Conservation (phyloP, 2,888 invertebrate species). For the Euplagia quadripunctaria region DNA sequence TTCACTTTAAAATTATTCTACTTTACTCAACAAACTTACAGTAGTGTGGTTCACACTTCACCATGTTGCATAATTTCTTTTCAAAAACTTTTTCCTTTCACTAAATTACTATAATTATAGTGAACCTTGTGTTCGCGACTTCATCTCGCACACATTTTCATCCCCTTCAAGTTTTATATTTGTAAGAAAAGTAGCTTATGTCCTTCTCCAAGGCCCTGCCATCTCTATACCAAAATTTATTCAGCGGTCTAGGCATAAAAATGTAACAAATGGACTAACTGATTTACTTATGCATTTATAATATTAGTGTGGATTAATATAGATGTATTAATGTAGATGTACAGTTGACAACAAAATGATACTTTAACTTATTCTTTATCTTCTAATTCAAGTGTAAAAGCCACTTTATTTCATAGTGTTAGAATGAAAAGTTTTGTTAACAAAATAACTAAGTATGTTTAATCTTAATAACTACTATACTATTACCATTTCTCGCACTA, state of each 20-base stretch:
- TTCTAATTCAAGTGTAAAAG: neutral
- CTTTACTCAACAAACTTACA: too few relatives aligned
- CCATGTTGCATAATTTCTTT: too few relatives aligned
- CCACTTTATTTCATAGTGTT: neutral
- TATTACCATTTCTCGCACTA: slow-evolving; percentile 94
- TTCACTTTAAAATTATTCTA: too few relatives aligned
- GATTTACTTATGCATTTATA: neutral
- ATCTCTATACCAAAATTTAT: neutral
- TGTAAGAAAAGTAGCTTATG: too few relatives aligned
- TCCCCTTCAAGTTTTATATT: too few relatives aligned
- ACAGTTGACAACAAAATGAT: neutral
- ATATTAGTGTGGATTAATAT: neutral
- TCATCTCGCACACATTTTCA: too few relatives aligned
- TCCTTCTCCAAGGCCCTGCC: too few relatives aligned
- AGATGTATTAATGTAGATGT: neutral
- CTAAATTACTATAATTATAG: too few relatives aligned
- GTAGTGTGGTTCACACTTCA: too few relatives aligned
- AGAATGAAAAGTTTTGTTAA: neutral
- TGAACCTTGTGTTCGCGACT: too few relatives aligned
- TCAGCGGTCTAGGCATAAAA: neutral
- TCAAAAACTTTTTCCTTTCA: too few relatives aligned
- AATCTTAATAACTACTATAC: neutral
- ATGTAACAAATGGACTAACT: neutral
- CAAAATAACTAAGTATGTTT: neutral
- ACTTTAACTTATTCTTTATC: neutral